Conservation (phyloP, 2,888 invertebrate genomes). For the Hofmannophila pseudospretella region DNA sequence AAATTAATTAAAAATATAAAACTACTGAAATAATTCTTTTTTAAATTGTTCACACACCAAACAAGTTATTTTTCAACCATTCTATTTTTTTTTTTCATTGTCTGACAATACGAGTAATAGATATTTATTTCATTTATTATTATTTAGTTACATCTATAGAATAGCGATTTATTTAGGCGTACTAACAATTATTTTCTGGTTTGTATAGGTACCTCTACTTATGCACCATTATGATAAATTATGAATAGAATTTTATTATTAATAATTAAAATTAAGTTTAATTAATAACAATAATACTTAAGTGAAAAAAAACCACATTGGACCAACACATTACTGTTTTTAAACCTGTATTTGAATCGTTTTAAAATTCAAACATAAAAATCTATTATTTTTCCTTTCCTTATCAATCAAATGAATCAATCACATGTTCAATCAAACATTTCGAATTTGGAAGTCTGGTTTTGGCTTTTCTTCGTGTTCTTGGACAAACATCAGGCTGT, state of each 20-base stretch:
- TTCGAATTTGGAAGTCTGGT: slow-evolving; percentile 15
- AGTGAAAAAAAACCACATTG: no score
- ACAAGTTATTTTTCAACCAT: no score
- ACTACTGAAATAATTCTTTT: no score
- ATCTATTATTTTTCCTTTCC: no score
- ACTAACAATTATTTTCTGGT: slow-evolving; percentile 15
- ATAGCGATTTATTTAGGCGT: slow-evolving; percentile 25
- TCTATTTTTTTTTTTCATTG: not conserved
- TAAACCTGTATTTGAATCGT: no score
- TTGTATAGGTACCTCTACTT: slow-evolving; percentile 18
- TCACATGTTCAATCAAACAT: not conserved
- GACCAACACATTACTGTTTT: no score
- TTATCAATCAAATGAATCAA: not conserved
- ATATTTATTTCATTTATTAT: no score
- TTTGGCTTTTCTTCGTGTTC: slow-evolving; percentile 15
- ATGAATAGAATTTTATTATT: not conserved
- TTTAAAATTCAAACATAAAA: no score
- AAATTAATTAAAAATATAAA: no score
- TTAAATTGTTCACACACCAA: slow-evolving; percentile 24
- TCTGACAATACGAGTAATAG: not conserved
- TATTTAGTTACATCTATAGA: slow-evolving; percentile 3
- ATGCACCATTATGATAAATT: slow-evolving; percentile 28
- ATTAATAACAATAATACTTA: not conserved
- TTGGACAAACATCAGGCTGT: not conserved
- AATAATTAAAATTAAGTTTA: not conserved